A percentile compares a stretch with the other conserved stretches of the same genome.
Conservation (phyloP, 2,113 vertebrate species). For the Macaca mulatta region DNA sequence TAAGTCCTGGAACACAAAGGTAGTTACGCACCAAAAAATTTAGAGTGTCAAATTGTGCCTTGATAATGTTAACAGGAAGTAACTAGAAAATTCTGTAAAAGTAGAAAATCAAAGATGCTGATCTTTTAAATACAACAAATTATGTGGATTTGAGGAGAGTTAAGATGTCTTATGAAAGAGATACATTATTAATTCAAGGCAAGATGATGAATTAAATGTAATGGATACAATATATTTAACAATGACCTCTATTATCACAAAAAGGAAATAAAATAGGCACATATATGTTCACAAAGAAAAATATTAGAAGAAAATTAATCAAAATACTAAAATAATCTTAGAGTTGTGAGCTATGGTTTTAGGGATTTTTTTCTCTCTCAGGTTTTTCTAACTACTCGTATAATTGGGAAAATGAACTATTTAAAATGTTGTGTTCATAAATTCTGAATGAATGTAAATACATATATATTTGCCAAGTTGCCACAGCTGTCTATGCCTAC, state of each 20-base stretch:
- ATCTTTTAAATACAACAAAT: neutral
- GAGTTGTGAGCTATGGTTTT: neutral
- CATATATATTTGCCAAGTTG: neutral
- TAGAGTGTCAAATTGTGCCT: neutral
- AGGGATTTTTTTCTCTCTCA: neutral
- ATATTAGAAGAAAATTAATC: neutral
- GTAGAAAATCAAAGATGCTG: neutral
- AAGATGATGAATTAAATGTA: conserved; percentile 25
- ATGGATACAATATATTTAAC: neutral
- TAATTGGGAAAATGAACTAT: neutral
- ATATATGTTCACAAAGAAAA: neutral
- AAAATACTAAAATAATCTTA: conserved; percentile 24
- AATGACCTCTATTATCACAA: neutral
- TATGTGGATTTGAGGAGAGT: neutral
- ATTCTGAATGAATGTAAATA: neutral
- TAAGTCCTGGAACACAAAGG: neutral
- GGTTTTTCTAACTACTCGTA: neutral
- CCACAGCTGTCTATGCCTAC: neutral
- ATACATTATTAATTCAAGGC: neutral
- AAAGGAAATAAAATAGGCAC: conserved; percentile 15
- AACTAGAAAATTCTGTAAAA: neutral
- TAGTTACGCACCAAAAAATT: neutral
- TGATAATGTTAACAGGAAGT: neutral
- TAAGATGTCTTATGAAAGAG: neutral
- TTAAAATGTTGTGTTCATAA: neutral